These are phyloP conservation scores for Chloroclysta siterata DNA, from an alignment of 2,888 invertebrate genomes.

Conservation along the genomic window DNA sequence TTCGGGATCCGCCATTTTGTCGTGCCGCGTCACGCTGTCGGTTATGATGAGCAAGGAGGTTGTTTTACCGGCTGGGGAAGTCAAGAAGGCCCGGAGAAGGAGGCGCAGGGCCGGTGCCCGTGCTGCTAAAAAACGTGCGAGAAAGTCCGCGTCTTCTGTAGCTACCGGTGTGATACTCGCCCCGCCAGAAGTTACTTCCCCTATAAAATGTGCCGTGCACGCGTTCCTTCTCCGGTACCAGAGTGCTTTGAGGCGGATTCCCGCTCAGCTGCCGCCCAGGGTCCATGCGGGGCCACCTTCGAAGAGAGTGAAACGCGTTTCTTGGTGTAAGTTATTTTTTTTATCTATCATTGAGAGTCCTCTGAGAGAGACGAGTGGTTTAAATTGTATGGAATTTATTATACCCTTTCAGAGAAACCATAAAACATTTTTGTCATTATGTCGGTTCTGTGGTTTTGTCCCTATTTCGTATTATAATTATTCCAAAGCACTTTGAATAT, in stretches of 20 bases:
- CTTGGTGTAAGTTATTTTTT: constrained; percentile 72
- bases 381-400: too few relatives aligned
- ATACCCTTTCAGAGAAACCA: too few relatives aligned
- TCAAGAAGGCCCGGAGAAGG: constrained; percentile 61
- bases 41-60: constrained; percentile 67
- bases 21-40: constrained; percentile 34
- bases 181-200: constrained; percentile 50
- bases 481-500: too few relatives aligned
- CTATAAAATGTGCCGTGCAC: constrained; percentile 75
- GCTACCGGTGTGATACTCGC: constrained; percentile 38
- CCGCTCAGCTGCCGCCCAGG: constrained; percentile 70
- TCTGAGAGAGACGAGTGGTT: too few relatives aligned
- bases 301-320: constrained; percentile 76
- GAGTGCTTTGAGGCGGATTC: constrained; percentile 71
- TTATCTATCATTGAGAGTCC: not conserved
- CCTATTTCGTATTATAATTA: too few relatives aligned
- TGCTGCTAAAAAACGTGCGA: constrained; percentile 62
- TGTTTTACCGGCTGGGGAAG: constrained; percentile 50
- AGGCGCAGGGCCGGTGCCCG: constrained; percentile 63
- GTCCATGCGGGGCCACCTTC: constrained; percentile 73
- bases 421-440: too few relatives aligned
- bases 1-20: constrained; percentile 49
- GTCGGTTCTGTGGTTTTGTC: too few relatives aligned
- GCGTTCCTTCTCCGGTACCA: constrained; percentile 72
- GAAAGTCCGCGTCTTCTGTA: constrained; percentile 49